Percentiles rank a stretch among this genome's conserved stretches.
phyloP scores from a whole-genome alignment of 2,888 invertebrate species.

The Cerceris rybyensis region DNA sequence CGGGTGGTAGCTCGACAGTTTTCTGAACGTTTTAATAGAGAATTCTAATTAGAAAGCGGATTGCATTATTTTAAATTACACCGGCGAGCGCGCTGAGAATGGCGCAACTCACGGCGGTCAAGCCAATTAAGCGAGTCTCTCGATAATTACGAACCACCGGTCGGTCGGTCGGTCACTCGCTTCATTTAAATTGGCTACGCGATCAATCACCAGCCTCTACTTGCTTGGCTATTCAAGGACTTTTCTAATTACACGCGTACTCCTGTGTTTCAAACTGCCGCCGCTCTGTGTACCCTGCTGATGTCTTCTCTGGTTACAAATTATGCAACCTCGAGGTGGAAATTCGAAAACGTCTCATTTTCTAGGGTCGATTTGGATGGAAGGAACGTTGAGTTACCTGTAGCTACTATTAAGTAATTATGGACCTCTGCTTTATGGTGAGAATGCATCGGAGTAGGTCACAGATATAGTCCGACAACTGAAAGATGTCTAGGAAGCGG shows the following conservation, averaged over 20 bases:
- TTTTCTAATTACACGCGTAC: conserved; percentile 43
- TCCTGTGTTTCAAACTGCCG: not conserved
- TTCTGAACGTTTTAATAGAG: conserved; percentile 47
- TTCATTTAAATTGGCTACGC: conserved; percentile 52
- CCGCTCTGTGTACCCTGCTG: not conserved
- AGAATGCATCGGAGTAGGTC: no score
- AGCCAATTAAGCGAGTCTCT: conserved; percentile 65
- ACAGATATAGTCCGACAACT: no score
- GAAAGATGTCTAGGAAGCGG: no score
- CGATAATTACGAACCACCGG: conserved; percentile 61
- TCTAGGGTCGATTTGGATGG: not conserved
- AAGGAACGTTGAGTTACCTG: no score
- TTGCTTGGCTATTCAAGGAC: conserved; percentile 38
- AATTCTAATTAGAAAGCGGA: conserved; percentile 62
- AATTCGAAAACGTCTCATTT: not conserved
- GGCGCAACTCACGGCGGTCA: conserved; percentile 47
- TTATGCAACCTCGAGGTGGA: not conserved
- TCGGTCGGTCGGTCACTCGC: conserved; percentile 48
- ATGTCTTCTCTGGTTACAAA: not conserved
- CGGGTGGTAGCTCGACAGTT: conserved; percentile 43
- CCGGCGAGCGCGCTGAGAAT: conserved; percentile 44
- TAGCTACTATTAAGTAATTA: no score
- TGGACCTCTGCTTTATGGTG: no score
- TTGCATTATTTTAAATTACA: conserved; percentile 63
- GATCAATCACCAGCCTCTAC: conserved; percentile 47